A percentile compares a stretch with the other conserved stretches of the same genome.
Conservation (phyloP, 30 jellyfish, hydroid and myxozoan species). For the Pelagia noctiluca region DNA sequence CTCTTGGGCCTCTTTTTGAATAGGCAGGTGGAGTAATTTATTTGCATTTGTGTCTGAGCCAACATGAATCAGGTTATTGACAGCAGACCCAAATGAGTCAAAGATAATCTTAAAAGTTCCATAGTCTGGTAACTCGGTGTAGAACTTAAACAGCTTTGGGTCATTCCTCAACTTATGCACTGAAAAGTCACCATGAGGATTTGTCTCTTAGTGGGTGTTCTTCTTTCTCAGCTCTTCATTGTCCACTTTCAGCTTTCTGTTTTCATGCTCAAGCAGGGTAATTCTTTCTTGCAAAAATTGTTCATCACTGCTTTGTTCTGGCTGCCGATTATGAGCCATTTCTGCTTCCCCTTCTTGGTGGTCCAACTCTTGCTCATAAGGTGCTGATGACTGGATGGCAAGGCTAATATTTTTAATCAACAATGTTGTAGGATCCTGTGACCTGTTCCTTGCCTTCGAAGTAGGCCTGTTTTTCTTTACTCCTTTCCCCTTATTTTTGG, state of each 20-base stretch:
- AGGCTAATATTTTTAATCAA: constrained; percentile 11
- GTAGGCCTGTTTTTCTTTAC: not conserved
- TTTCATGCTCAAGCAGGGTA: too few relatives aligned
- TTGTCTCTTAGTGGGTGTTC: too few relatives aligned
- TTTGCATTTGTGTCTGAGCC: constrained; percentile 34
- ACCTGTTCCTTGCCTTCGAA: not conserved
- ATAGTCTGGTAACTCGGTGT: constrained; percentile 32
- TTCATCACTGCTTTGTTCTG: too few relatives aligned
- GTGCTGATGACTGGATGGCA: too few relatives aligned
- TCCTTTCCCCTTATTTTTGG: constrained; percentile 3
- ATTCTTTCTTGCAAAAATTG: too few relatives aligned
- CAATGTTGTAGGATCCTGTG: constrained; percentile 2
- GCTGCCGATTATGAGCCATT: too few relatives aligned
- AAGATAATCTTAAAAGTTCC: constrained; percentile 21
- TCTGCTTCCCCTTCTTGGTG: too few relatives aligned
- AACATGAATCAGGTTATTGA: constrained; percentile 8
- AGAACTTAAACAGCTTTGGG: constrained; percentile 10
- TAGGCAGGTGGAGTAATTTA: constrained; percentile 2
- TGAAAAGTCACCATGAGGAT: constrained; percentile 7
- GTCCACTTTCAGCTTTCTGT: too few relatives aligned
- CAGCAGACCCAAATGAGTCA: constrained; percentile 12
- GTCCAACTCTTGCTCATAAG: too few relatives aligned
- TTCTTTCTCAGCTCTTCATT: too few relatives aligned
- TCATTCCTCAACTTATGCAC: constrained; percentile 14
- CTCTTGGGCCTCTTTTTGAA: constrained; percentile 53